Evolutionary conservation across 37 sponge, comb jelly and placozoan genomes (phyloP).

Genomic region (Diacarnus erythraeanus): DNA sequence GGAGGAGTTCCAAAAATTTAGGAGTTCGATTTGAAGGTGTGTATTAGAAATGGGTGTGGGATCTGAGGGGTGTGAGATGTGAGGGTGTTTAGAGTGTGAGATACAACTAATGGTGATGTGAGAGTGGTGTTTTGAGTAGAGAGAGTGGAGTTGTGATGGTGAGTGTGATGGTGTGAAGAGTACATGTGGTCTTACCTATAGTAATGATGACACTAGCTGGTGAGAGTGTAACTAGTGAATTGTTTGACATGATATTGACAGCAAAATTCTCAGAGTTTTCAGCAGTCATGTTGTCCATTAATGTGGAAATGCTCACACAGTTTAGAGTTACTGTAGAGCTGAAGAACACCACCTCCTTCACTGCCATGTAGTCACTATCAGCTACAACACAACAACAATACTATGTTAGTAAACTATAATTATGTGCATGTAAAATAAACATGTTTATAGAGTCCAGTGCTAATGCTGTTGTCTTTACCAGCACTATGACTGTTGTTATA

Average conservation of each 20-base stretch:
- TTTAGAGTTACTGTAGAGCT: background rate
- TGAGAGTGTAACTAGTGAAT: background rate
- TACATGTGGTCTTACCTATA: background rate
- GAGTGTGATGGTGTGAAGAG: background rate
- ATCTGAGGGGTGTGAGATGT: background rate
- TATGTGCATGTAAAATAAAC: too few species aligned
- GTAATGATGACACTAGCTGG: background rate
- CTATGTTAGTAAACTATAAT: too few species aligned
- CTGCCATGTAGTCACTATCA: background rate
- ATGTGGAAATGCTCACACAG: background rate
- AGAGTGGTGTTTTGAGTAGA: too few species aligned
- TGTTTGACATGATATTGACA: background rate
- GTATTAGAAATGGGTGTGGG: too few species aligned
- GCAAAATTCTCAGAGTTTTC: background rate
- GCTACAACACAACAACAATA: too few species aligned
- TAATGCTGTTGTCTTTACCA: too few species aligned
- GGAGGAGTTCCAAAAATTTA: too few species aligned
- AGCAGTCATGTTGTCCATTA: background rate
- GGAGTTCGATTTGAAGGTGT: too few species aligned
- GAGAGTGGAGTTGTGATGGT: background rate
- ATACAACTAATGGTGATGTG: too few species aligned
- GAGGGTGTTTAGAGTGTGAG: background rate
- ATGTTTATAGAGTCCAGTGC: too few species aligned
- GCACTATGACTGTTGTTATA: too few species aligned
- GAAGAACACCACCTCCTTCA: background rate